Evolutionary conservation across 2,113 vertebrate genomes (phyloP), one percentile per base, ranked within the genome.

Genomic region (Heterochromis multidens): DNA sequence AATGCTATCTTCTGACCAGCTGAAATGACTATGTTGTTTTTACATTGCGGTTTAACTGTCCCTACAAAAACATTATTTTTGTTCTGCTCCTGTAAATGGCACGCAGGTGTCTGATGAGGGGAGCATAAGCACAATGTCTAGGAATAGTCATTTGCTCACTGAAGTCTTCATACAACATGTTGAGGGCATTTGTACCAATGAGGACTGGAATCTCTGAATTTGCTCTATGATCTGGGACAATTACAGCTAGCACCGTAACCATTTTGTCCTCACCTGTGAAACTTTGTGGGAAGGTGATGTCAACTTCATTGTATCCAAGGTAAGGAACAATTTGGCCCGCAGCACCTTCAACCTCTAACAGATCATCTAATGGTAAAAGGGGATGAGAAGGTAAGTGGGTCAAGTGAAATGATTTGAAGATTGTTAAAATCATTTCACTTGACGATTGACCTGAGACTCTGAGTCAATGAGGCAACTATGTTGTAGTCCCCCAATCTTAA

Each of bases 211-310:
- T 16, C 0, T 80, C 27, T 21, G 33, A 11, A 33, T 21, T 62
- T 9, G 43, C 2, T 54, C 60, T 33, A 14, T 5, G 8, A 31
- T 77, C 79, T 9, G 79, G 59, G 13, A 80, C 14, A 29, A 86
- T 5, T 17, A 81, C 10, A 3, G 72, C 46, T 12, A 56, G 14
- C 4, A 14, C 0, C 0, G 1, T 49, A 21, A 49, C 40, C 12
- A 33, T 8, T 21, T 21, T 7, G 0, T 17, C 58, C 25, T 60
- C 25, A 0, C 17, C 37, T 0, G 40, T 61, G 25, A 49, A 10
- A 14, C 16, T 31, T 5, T 37, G 14, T 12, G 40, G 43, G 9
- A 59, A 59, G 3, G n/a, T 9, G 14, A 59, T 59, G 23, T 59
- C n/a, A 31, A 43, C 11, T 17, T 52, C 25, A 10, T 19, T 11